Percentiles rank a stretch among this genome's conserved stretches.
Evolutionary conservation across 2,113 vertebrate genomes (phyloP).

Genomic region (Asarcornis scutulata): DNA sequence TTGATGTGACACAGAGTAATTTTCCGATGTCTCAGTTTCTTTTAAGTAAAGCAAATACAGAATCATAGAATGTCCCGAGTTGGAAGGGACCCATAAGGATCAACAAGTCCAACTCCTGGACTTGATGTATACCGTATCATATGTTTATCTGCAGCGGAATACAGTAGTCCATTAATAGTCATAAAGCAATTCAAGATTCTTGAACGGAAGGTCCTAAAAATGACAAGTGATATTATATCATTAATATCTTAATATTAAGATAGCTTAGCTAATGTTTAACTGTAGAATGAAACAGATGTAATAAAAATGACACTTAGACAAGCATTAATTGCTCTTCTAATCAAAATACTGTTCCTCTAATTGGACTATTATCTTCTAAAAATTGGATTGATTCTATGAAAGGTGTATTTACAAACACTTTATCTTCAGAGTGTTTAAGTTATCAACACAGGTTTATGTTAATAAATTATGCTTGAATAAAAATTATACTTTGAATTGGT

Average conservation of each 20-base stretch:
- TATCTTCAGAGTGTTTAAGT: background rate
- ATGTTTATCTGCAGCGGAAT: background rate
- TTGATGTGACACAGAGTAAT: background rate
- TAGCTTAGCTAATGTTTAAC: conserved; percentile 41
- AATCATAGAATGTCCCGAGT: no score
- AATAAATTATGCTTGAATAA: background rate
- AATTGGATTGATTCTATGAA: background rate
- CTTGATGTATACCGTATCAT: background rate
- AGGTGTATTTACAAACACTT: background rate
- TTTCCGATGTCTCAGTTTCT: background rate
- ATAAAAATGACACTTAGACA: background rate
- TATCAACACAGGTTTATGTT: background rate
- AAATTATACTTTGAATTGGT: background rate
- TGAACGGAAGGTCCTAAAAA: background rate
- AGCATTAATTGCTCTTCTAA: conserved; percentile 1
- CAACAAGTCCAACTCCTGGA: no score
- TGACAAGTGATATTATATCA: background rate
- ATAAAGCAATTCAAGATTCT: conserved; percentile 43
- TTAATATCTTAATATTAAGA: conserved; percentile 5
- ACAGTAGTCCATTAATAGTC: background rate
- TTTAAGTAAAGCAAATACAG: background rate
- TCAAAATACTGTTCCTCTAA: background rate
- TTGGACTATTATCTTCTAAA: background rate
- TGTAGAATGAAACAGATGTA: background rate
- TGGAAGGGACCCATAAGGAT: no score